Conservation (phyloP, 2,113 vertebrate species). For the mouse (Mus musculus) region DNA sequence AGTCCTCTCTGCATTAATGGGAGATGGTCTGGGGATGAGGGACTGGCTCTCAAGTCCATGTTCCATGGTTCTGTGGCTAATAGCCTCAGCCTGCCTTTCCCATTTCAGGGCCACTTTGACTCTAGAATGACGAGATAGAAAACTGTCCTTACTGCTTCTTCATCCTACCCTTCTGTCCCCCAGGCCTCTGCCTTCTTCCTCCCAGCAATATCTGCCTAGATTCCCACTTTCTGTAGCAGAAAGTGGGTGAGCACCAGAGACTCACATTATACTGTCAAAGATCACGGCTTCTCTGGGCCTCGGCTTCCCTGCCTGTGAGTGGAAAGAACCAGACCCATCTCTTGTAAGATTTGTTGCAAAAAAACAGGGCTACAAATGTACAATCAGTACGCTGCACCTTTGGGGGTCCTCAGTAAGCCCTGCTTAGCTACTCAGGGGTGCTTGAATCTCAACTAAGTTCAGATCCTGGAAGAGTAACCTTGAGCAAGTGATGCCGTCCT, state of each 20-base stretch:
- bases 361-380: neutral
- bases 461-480: neutral
- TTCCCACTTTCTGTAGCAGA: accelerated
- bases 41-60: accelerated
- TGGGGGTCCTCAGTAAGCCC: neutral
- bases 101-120: neutral
- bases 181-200: neutral
- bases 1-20: neutral
- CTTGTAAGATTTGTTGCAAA: neutral
- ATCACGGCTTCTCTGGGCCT: neutral
- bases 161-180: neutral
- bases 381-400: accelerated
- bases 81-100: neutral
- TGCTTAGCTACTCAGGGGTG: neutral
- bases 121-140: accelerated
- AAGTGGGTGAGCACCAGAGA: accelerated
- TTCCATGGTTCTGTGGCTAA: neutral
- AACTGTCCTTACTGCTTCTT: neutral
- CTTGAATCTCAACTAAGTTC: neutral
- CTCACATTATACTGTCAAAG: neutral
- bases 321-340: accelerated
- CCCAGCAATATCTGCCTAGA: neutral
- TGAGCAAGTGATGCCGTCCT: neutral
- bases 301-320: neutral
- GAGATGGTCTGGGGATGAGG: neutral